Percentiles rank a stretch among this genome's conserved stretches.
phyloP scores from a whole-genome alignment of 1,140 invertebrate species.

The Liolophura sinensis region DNA sequence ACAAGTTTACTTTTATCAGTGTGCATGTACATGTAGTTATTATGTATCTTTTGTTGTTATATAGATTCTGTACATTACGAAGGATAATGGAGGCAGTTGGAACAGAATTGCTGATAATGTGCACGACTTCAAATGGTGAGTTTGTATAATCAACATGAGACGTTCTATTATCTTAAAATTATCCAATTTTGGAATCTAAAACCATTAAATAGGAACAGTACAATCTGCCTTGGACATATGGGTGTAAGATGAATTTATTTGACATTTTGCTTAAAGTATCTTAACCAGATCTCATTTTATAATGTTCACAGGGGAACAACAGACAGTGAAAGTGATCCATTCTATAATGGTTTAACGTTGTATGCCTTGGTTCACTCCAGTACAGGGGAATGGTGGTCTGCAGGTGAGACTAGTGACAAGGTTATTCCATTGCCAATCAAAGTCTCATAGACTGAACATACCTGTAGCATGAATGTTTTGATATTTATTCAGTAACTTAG shows the following conservation, averaged over 20 bases:
- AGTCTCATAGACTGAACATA: no score
- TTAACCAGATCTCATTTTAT: background rate
- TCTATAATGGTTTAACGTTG: no score
- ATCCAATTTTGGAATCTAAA: background rate
- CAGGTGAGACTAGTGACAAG: no score
- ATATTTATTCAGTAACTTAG: no score
- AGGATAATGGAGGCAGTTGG: conserved; percentile 28
- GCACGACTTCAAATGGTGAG: conserved; percentile 17
- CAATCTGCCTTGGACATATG: background rate
- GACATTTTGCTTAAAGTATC: no score
- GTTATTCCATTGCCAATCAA: no score
- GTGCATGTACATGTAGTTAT: background rate
- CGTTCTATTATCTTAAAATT: conserved; percentile 6
- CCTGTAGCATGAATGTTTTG: no score
- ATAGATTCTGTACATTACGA: conserved; percentile 30
- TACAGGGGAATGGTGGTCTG: no score
- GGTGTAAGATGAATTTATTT: no score
- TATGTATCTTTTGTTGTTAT: background rate
- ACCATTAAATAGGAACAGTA: background rate
- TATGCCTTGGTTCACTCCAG: no score
- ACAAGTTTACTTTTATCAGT: background rate
- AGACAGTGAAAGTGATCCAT: no score
- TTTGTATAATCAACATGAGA: conserved; percentile 1
- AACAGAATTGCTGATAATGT: conserved; percentile 16
- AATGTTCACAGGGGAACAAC: no score